Conservation (phyloP, 2,888 invertebrate species). For the Listrodromus nycthemerus region DNA sequence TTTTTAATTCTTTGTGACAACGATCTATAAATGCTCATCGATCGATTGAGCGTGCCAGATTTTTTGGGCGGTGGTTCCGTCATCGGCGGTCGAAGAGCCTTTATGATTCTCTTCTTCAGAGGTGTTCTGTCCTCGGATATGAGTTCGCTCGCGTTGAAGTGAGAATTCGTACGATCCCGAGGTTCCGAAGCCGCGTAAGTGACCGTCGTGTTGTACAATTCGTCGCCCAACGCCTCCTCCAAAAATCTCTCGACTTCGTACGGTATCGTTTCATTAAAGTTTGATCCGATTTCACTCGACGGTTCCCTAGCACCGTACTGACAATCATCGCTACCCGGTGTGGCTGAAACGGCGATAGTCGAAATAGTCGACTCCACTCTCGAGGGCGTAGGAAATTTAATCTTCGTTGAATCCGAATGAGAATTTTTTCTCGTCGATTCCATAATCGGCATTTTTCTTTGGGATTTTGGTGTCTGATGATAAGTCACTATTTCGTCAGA, state of each 20-base stretch:
- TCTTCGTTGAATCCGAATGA: conserved; percentile 59
- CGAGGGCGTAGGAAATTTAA: conserved; percentile 57
- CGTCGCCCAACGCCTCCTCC: conserved; percentile 73
- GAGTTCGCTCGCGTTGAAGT: conserved; percentile 67
- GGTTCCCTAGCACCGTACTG: neutral
- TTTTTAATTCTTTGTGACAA: conserved; percentile 73
- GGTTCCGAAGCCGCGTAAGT: conserved; percentile 60
- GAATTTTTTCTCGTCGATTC: conserved; percentile 74
- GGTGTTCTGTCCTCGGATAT: conserved; percentile 70
- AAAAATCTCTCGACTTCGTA: conserved; percentile 73
- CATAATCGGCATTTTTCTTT: conserved; percentile 68
- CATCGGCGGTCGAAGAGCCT: conserved; percentile 42
- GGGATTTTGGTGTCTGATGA: conserved; percentile 52
- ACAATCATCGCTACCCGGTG: conserved; percentile 44
- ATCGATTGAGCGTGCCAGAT: conserved; percentile 67
- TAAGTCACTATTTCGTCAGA: conserved; percentile 43
- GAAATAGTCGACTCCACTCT: conserved; percentile 67
- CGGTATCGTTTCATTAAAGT: conserved; percentile 53
- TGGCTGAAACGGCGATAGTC: conserved; percentile 56
- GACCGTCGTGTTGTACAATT: conserved; percentile 68
- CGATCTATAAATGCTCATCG: conserved; percentile 70
- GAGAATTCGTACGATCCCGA: conserved; percentile 62
- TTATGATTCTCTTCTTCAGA: conserved; percentile 40
- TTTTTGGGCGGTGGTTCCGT: conserved; percentile 57
- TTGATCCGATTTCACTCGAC: neutral